phyloP scores from a whole-genome alignment of 2,113 vertebrate species.

The Takifugu bimaculatus region DNA sequence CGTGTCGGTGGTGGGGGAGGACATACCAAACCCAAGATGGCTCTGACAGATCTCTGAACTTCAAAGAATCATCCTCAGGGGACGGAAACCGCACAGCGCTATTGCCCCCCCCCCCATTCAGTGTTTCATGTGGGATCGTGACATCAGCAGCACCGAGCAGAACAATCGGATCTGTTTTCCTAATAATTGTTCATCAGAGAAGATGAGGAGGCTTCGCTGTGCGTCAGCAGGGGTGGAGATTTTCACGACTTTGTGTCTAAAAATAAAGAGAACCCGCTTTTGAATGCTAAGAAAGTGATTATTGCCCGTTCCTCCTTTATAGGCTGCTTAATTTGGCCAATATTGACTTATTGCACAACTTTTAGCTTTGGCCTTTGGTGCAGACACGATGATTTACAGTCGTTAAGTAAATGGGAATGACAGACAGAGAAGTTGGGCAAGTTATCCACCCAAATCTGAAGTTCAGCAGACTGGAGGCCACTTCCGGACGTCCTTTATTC shows the following conservation, averaged over 20 bases:
- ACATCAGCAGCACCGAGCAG: neutral
- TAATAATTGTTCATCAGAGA: too few species aligned
- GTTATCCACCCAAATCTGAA: neutral
- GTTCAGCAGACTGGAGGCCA: neutral
- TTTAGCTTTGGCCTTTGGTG: neutral
- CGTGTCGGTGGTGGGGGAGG: slow-evolving; percentile 2
- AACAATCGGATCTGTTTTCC: slow-evolving; percentile 3
- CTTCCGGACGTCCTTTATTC: slow-evolving; percentile 39
- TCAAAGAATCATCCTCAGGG: slow-evolving; percentile 58
- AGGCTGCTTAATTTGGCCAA: neutral
- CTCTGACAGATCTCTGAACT: slow-evolving; percentile 56
- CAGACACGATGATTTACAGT: neutral
- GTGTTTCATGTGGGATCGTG: slow-evolving; percentile 13
- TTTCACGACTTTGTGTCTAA: neutral
- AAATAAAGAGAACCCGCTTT: neutral
- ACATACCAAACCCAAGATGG: slow-evolving; percentile 44
- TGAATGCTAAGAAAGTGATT: neutral
- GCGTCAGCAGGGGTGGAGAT: neutral
- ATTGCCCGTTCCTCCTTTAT: neutral
- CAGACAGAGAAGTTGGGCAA: too few species aligned
- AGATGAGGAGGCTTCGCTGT: neutral
- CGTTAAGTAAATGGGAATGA: too few species aligned
- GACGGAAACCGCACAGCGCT: slow-evolving; percentile 5
- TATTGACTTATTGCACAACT: neutral
- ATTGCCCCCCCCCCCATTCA: slow-evolving; percentile 14